phyloP scores from a whole-genome alignment of 2,113 vertebrate genomes.

The Protobothrops mucrosquamatus region DNA sequence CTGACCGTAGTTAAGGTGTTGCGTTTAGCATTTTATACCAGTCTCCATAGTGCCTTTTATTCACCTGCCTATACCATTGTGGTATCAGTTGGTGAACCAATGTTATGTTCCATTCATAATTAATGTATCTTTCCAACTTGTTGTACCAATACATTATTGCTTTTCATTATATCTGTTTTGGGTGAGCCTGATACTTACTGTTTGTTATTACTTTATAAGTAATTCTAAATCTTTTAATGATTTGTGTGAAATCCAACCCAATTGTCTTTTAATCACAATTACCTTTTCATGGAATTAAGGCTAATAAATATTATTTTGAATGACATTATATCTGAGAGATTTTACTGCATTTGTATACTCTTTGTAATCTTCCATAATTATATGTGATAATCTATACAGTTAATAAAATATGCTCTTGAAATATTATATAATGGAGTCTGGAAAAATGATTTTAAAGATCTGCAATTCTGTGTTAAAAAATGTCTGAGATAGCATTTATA shows the following conservation, averaged over 20 bases:
- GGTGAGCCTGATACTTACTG: background rate
- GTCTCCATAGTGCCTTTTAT: conserved; percentile 28
- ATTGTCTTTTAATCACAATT: background rate
- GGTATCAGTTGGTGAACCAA: conserved; percentile 8
- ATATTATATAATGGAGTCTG: background rate
- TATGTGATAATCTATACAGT: background rate
- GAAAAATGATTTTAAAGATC: background rate
- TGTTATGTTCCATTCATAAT: conserved; percentile 11
- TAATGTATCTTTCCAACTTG: background rate
- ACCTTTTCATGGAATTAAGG: background rate
- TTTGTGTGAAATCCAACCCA: background rate
- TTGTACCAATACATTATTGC: background rate
- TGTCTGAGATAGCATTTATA: background rate
- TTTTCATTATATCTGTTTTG: background rate
- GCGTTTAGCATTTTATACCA: conserved; percentile 25
- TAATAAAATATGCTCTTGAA: conserved; percentile 8
- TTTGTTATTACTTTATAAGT: background rate
- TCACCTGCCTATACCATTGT: conserved; percentile 16
- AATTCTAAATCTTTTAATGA: background rate
- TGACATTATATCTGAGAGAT: background rate
- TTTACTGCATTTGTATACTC: background rate
- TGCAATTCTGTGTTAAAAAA: background rate
- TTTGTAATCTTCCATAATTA: background rate
- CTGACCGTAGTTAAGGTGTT: background rate
- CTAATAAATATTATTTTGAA: background rate